Evolutionary conservation across 2,113 vertebrate genomes (phyloP).

Genomic region (Sphaerodactylus townsendi): DNA sequence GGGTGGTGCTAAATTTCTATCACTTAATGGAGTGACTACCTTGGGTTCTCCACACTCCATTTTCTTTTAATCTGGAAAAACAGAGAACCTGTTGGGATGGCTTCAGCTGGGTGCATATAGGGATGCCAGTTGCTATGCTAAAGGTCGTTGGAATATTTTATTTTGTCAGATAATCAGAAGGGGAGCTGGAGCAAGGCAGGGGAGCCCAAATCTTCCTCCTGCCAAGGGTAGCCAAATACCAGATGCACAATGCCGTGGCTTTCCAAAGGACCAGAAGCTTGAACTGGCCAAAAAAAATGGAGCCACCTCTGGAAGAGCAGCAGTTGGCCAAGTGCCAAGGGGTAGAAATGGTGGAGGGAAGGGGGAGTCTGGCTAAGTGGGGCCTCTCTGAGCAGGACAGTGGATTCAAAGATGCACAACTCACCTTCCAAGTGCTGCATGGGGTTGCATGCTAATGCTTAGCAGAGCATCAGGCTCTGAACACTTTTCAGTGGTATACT

Average conservation of each 20-base stretch:
- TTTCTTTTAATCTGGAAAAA: not conserved
- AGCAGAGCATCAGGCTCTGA: not conserved
- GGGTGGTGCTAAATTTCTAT: not conserved
- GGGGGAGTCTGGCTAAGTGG: not conserved
- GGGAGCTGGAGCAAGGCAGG: not conserved
- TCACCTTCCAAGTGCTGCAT: not conserved
- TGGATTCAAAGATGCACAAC: not conserved
- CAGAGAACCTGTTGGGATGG: not conserved
- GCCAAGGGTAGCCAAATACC: accelerated
- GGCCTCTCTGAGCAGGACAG: not conserved
- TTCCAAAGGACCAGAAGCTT: not conserved
- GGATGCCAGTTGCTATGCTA: not conserved
- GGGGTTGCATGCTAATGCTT: accelerated
- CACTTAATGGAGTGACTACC: not conserved
- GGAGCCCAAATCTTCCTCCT: constrained; percentile 2
- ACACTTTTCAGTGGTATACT: not conserved
- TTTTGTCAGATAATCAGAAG: not conserved
- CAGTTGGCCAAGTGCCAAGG: not conserved
- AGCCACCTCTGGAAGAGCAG: constrained; percentile 2
- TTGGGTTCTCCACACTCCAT: too few relatives aligned
- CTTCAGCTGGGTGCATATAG: not conserved
- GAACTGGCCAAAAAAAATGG: accelerated
- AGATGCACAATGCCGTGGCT: accelerated
- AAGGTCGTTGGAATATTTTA: not conserved
- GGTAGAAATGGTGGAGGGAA: not conserved